Evolutionary conservation across 2,797 vertebrate species (phyloP).

Genomic region (Peromyscus eremicus): DNA sequence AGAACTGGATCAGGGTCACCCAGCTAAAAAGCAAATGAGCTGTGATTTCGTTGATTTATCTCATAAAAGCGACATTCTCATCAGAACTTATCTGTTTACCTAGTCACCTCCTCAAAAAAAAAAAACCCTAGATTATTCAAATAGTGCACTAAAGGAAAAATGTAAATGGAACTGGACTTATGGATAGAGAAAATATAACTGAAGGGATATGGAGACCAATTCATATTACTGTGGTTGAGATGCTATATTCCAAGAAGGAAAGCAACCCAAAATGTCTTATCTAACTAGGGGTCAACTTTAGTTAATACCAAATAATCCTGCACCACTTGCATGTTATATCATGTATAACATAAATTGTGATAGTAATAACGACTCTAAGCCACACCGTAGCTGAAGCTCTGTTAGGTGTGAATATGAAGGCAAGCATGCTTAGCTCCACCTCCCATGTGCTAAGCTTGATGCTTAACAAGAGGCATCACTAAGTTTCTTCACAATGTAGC

Average conservation of each 20-base stretch:
- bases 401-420: not conserved
- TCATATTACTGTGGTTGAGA: not conserved
- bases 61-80: not conserved
- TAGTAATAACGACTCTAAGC: not conserved
- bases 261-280: conserved; percentile 36
- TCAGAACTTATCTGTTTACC: not conserved
- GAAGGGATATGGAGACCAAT: conserved; percentile 46
- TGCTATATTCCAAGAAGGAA: not conserved
- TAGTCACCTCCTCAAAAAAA: not conserved
- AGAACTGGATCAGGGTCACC: not conserved
- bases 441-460: not conserved
- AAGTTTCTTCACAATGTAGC: not conserved
- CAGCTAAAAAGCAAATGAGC: not conserved
- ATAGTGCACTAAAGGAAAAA: conserved; percentile 19
- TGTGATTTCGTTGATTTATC: not conserved
- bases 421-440: not conserved
- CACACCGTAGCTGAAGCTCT: not conserved
- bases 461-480: conserved; percentile 9
- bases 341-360: not conserved
- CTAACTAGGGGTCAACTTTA: not conserved
- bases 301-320: not conserved
- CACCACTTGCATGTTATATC: not conserved
- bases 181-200: not conserved
- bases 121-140: not conserved
- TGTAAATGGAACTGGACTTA: conserved; percentile 3